A percentile compares a stretch with the other conserved stretches of the same genome.
These are phyloP conservation scores for Chlorops oryzae DNA, from an alignment of 1,140 invertebrate species.

Conservation along the genomic window DNA sequence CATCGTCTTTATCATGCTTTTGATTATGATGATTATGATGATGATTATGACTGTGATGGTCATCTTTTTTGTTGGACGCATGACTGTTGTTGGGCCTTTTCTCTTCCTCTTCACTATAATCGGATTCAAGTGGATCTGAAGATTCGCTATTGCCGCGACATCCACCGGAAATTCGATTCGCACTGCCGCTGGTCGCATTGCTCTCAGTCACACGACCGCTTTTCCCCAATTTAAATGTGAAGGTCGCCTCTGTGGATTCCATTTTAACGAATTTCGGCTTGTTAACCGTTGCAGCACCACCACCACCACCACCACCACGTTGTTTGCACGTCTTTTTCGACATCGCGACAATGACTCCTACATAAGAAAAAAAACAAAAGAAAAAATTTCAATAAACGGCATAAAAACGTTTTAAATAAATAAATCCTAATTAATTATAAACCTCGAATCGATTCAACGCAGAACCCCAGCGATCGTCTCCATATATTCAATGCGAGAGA, in stretches of 20 bases:
- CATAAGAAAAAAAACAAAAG: too few relatives aligned
- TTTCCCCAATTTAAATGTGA: constrained; percentile 36
- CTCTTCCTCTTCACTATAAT: constrained; percentile 37
- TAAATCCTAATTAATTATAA: too few relatives aligned
- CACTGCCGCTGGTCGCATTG: background rate
- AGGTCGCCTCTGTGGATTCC: constrained; percentile 31
- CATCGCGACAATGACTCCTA: too few relatives aligned
- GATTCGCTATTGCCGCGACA: constrained; percentile 30
- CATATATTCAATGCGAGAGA: too few relatives aligned
- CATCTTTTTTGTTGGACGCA: constrained; percentile 17
- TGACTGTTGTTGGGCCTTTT: constrained; percentile 18
- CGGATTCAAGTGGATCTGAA: constrained; percentile 42
- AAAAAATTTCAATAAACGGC: too few relatives aligned
- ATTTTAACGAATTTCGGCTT: too few relatives aligned
- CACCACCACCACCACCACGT: too few relatives aligned
- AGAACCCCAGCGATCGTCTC: too few relatives aligned
- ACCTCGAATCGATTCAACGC: too few relatives aligned
- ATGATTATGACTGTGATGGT: constrained; percentile 6
- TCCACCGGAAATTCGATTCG: constrained; percentile 2
- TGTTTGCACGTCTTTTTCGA: too few relatives aligned
- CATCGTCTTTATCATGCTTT: background rate
- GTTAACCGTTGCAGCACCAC: too few relatives aligned
- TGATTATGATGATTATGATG: background rate
- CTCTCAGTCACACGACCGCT: constrained; percentile 17
- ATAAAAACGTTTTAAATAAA: too few relatives aligned